A percentile compares a stretch with the other conserved stretches of the same genome.
Conservation (phyloP, 2,797 vertebrate genomes). For the Malacoraja senta region DNA sequence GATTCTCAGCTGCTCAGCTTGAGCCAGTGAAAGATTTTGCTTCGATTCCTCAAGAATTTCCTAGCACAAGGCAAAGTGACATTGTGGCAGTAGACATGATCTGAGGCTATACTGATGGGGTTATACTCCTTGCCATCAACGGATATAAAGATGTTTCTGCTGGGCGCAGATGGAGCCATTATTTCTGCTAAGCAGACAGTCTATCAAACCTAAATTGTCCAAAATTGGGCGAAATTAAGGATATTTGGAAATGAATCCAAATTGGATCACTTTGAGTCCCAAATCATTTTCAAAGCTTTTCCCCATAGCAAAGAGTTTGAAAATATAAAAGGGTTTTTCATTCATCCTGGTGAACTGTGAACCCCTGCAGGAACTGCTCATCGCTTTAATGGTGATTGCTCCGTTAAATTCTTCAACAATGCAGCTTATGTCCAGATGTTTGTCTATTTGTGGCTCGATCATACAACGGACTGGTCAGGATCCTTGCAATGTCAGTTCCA, state of each 20-base stretch:
- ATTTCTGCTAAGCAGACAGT: constrained; percentile 11
- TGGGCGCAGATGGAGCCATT: not conserved
- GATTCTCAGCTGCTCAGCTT: not conserved
- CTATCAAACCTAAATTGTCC: constrained; percentile 20
- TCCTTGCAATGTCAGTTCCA: not conserved
- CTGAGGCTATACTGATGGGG: not conserved
- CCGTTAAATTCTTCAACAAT: not conserved
- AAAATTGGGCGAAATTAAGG: constrained; percentile 26
- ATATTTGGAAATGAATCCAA: constrained; percentile 25
- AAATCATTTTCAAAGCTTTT: constrained; percentile 24
- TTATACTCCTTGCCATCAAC: not conserved
- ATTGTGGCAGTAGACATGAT: not conserved
- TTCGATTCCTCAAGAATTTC: not conserved
- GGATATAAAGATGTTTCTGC: not conserved
- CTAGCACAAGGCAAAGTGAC: not conserved
- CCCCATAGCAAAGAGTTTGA: not conserved
- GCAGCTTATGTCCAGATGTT: not conserved
- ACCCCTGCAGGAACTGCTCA: constrained; percentile 10
- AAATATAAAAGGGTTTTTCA: not conserved
- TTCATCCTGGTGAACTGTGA: constrained; percentile 18
- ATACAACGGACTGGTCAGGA: not conserved
- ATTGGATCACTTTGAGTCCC: constrained; percentile 22
- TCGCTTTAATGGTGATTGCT: constrained; percentile 15
- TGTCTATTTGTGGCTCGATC: not conserved
- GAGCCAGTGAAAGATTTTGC: not conserved